Evolutionary conservation across 1,140 invertebrate species (phyloP), one percentile per base, ranked within the genome.

Genomic region (Chionoecetes opilio): DNA sequence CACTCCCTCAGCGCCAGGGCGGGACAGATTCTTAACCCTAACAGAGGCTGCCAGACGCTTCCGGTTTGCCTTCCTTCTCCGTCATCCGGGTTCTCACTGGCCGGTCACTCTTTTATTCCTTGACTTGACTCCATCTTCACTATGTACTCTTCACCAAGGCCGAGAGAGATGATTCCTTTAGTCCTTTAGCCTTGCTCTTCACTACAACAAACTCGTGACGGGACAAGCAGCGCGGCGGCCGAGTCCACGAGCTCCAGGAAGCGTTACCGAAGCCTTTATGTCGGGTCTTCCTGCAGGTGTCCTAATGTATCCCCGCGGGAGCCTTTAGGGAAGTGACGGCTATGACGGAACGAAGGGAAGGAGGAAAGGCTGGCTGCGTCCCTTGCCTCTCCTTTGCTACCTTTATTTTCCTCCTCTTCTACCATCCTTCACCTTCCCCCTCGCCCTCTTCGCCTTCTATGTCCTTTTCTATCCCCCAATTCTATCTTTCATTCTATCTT

Each of bases 1-100:
- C 63, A 75, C 21, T 75, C 21, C 63, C n/a, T 75, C 21, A 75
- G n/a, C 11, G 26, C 6, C 11, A 75, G 21, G 21, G 26, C 63
- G 63, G 63, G 63, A 75, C n/a, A 75, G n/a, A 75, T 5, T 53
- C 46, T 75, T n/a, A 75, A 75, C 63, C 63, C 63, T 75, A 75
- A 75, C 63, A 5, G n/a, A 17, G n/a, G 63, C 63, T 75, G 63
- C 63, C 21, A 75, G 63, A 53, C 46, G 2, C 46, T 53, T 17
- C 2, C 46, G 11, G 11, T 3, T 2, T 17, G 63, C 21, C 26
- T 21, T 2, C 21, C 21, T 75, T 21, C 63, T n/a, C 63, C n/a
- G 26, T 75, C 26, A 26, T 75, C 63, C 21, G 8, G 21, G n/a
- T 75, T 26, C 63, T n/a, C 21, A n/a, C 63, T n/a, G 11, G n/a